Base-by-base conservation (phyloP, 1,140 invertebrate genomes). In the Cylas formicarius region DNA sequence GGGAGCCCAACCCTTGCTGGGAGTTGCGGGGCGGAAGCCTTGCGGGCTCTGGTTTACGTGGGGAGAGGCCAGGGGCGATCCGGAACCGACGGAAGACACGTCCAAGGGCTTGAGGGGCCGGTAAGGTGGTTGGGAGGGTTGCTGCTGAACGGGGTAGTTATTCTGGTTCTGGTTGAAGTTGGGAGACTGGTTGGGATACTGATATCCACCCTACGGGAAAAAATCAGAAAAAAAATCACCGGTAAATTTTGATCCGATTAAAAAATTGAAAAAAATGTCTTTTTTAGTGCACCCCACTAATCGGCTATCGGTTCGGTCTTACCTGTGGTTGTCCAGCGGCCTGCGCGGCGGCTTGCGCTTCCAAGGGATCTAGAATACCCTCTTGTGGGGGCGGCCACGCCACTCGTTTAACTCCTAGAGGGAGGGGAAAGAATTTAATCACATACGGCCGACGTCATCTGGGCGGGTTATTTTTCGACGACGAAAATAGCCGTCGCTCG, bases 351-450 rank as follows among this genome's bases (percentile, higher is more conserved):
- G 38, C 39, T 7, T 48, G 38, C 4, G 46, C 31, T n/a, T n/a
- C n/a, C n/a, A n/a, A n/a, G 22, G 67, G 57, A 47, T 63, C 69
- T 40, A 71, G 63, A 41, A 69, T 63, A 46, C 74, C 76, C 66
- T 85, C 82, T 32, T 77, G 77, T 59, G 77, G 77, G 59, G 84
- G 84, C 42, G 84, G 84, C 84, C 84, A 87, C 62, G 82, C 81
- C 55, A 87, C 82, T 68, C 82, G 76, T 71, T 85, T 87, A 51
- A 80, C 72, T 66, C 80, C 84, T 86, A 67, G 2, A 73, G 74
- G 48, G 63, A 67, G 32, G 3, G 20, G 13, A 20, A 42, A 39
- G n/a, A n/a, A n/a, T n/a, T n/a, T n/a, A n/a, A n/a, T n/a, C n/a
- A n/a, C n/a, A n/a, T n/a, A n/a, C n/a, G n/a, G n/a, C n/a, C n/a